These are phyloP conservation scores for Phorcus lineatus DNA, from an alignment of 2,888 invertebrate species.

Conservation along the genomic window DNA sequence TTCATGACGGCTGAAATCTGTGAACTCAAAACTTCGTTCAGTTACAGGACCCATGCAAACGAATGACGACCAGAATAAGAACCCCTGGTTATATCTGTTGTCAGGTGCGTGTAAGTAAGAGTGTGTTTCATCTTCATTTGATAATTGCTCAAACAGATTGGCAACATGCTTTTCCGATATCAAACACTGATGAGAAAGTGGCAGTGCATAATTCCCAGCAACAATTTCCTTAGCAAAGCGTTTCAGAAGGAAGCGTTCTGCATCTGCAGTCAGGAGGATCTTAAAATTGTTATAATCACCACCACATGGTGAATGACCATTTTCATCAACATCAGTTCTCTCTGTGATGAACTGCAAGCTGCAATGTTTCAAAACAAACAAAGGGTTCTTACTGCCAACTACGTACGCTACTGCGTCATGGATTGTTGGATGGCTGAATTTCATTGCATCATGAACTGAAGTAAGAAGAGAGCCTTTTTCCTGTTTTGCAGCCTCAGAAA, in stretches of 20 bases:
- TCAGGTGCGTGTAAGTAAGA: background rate
- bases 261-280: background rate
- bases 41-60: background rate
- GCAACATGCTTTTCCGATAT: background rate
- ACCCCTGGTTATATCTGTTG: background rate
- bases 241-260: background rate
- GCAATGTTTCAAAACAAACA: background rate
- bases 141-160: background rate
- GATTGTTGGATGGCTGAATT: slow-evolving; percentile 7
- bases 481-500: background rate
- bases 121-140: background rate
- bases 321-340: background rate
- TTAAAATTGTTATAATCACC: background rate
- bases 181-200: background rate
- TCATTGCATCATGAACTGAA: background rate
- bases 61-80: background rate
- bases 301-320: background rate
- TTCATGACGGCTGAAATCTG: background rate
- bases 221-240: background rate
- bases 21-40: background rate
- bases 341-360: background rate
- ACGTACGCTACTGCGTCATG: background rate
- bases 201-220: background rate
- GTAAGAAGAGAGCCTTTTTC: background rate
- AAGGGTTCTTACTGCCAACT: background rate